These are phyloP conservation scores for Muschampia plurimacula DNA, from an alignment of 2,888 invertebrate species.

Conservation along the genomic window DNA sequence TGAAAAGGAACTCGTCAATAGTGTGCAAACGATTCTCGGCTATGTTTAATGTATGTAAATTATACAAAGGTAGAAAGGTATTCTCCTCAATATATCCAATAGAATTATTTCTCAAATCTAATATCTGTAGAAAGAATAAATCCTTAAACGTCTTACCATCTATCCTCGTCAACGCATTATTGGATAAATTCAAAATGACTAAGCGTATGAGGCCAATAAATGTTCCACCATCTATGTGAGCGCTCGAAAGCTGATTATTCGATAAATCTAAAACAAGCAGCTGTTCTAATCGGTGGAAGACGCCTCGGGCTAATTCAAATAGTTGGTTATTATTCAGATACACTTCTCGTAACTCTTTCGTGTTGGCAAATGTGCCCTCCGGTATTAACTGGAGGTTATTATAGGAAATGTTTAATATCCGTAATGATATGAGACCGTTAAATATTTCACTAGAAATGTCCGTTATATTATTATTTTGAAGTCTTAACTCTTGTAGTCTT, in stretches of 20 bases:
- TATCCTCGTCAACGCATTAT: slow-evolving; percentile 93
- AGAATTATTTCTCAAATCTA: slow-evolving; percentile 94
- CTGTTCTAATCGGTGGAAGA: slow-evolving; percentile 94
- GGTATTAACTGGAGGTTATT: slow-evolving; percentile 94
- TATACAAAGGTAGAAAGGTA: slow-evolving; percentile 94
- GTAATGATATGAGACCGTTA: slow-evolving; percentile 91
- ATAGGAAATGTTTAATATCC: slow-evolving; percentile 93
- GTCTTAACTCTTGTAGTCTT: slow-evolving; percentile 91
- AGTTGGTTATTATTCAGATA: slow-evolving; percentile 95
- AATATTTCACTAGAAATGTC: slow-evolving; percentile 92
- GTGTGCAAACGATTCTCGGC: slow-evolving; percentile 95
- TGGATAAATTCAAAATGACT: slow-evolving; percentile 94
- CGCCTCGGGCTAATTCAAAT: slow-evolving; percentile 92
- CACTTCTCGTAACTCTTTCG: slow-evolving; percentile 93
- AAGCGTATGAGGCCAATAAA: slow-evolving; percentile 94
- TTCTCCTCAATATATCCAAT: slow-evolving; percentile 95
- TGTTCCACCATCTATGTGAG: slow-evolving; percentile 93
- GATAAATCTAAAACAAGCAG: slow-evolving; percentile 94
- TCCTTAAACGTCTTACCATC: slow-evolving; percentile 95
- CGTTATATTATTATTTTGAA: slow-evolving; percentile 93
- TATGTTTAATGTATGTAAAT: slow-evolving; percentile 95
- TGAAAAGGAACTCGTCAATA: slow-evolving; percentile 92
- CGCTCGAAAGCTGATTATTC: slow-evolving; percentile 93
- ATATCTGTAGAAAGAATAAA: slow-evolving; percentile 93
- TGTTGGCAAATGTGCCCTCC: slow-evolving; percentile 92